phyloP scores from a whole-genome alignment of 1,140 invertebrate species.

The Brachionus koreanus region DNA sequence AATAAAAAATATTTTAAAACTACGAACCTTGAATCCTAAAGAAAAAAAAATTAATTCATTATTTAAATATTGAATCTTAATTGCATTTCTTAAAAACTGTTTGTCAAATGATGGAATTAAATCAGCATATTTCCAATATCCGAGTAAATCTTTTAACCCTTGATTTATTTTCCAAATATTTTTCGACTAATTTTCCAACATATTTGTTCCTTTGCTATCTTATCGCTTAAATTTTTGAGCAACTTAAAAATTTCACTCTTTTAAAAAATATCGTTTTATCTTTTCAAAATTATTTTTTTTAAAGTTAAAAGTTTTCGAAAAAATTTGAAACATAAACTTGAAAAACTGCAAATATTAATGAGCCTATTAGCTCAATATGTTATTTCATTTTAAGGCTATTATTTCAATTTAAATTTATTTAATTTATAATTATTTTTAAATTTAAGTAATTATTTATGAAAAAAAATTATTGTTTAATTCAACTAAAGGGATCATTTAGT shows the following conservation, averaged over 20 bases:
- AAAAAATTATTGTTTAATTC: no score
- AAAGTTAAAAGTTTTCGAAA: neutral
- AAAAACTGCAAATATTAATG: no score
- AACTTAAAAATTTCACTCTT: neutral
- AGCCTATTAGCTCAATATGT: no score
- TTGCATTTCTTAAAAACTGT: neutral
- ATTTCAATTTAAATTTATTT: no score
- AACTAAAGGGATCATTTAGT: no score
- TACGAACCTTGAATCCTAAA: no score
- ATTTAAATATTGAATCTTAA: neutral
- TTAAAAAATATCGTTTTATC: neutral
- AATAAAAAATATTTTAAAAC: no score
- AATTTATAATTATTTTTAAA: no score
- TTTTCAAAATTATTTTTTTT: neutral
- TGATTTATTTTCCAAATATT: neutral
- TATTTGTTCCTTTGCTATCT: neutral
- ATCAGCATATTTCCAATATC: neutral
- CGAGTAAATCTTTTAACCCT: neutral
- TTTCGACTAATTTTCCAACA: neutral
- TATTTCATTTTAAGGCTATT: no score
- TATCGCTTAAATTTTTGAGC: neutral
- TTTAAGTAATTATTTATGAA: no score
- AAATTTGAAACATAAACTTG: no score
- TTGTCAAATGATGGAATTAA: neutral
- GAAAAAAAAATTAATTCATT: no score